Evolutionary conservation across 2,797 vertebrate species (phyloP).

Genomic region (Delichon dasypus): DNA sequence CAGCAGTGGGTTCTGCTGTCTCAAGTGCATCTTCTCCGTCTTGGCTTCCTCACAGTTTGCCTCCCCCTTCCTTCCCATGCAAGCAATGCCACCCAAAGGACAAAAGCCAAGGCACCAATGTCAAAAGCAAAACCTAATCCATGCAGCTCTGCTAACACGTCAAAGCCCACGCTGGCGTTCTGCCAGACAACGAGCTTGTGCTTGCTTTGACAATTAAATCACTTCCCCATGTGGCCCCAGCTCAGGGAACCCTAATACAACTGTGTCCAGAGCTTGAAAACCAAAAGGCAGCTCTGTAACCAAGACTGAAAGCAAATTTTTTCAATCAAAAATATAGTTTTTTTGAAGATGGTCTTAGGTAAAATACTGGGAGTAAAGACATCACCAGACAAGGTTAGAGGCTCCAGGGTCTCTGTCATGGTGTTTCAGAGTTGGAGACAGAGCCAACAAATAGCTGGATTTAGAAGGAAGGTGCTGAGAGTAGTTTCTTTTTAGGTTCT

Average conservation of each 20-base stretch:
- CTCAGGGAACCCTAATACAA: background rate
- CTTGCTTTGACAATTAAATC: background rate
- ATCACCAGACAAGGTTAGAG: background rate
- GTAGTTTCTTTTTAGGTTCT: background rate
- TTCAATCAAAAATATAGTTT: accelerated
- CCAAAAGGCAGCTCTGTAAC: background rate
- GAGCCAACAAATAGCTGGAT: background rate
- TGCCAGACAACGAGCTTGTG: background rate
- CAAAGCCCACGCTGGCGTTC: accelerated
- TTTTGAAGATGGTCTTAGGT: background rate
- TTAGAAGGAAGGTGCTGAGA: background rate
- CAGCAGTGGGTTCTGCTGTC: background rate
- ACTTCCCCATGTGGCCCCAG: background rate
- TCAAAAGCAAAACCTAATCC: background rate
- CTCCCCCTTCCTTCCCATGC: background rate
- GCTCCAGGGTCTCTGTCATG: background rate
- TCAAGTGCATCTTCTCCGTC: background rate
- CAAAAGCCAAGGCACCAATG: background rate
- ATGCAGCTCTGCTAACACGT: background rate
- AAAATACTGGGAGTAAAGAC: background rate
- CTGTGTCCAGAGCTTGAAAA: background rate
- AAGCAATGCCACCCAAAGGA: background rate
- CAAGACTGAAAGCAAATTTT: background rate
- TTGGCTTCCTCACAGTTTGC: background rate
- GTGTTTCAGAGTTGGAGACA: background rate